Conservation (phyloP, 2,113 vertebrate species). For the Halichoeres trimaculatus region DNA sequence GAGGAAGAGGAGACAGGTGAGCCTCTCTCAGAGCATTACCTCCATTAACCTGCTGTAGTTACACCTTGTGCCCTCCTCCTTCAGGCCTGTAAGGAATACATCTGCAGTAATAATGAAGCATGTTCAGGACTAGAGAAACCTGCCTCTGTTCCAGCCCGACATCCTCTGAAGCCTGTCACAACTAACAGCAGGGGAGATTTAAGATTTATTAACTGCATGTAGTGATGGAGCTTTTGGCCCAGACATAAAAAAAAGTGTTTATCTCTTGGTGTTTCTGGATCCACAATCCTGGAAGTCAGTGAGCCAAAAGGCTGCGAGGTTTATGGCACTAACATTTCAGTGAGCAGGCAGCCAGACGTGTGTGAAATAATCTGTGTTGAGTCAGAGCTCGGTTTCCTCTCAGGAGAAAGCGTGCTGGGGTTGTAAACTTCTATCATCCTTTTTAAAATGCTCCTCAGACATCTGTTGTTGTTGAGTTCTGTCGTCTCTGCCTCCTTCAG, state of each 20-base stretch:
- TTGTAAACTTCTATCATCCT: background rate
- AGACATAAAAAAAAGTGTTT: constrained; percentile 5
- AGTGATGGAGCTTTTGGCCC: background rate
- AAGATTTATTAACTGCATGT: background rate
- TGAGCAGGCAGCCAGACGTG: background rate
- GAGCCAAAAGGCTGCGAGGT: background rate
- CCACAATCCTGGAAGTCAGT: background rate
- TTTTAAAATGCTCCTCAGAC: background rate
- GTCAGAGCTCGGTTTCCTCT: background rate
- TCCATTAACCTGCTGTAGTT: constrained; percentile 14
- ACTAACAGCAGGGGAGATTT: background rate
- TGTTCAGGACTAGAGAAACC: background rate
- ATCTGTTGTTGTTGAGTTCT: background rate
- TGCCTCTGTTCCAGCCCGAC: constrained; percentile 1
- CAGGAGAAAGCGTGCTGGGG: background rate
- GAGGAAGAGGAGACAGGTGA: background rate
- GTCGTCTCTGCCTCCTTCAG: background rate
- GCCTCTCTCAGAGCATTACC: constrained; percentile 6
- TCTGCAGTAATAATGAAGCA: background rate
- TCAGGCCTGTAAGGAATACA: constrained; percentile 8
- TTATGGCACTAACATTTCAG: background rate
- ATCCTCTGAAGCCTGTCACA: background rate
- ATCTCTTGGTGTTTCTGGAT: background rate
- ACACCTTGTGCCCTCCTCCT: constrained; percentile 12
- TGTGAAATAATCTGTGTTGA: constrained; percentile 8